These are phyloP conservation scores for Trichosurus vulpecula DNA, from an alignment of 2,797 vertebrate genomes.

Conservation along the genomic window DNA sequence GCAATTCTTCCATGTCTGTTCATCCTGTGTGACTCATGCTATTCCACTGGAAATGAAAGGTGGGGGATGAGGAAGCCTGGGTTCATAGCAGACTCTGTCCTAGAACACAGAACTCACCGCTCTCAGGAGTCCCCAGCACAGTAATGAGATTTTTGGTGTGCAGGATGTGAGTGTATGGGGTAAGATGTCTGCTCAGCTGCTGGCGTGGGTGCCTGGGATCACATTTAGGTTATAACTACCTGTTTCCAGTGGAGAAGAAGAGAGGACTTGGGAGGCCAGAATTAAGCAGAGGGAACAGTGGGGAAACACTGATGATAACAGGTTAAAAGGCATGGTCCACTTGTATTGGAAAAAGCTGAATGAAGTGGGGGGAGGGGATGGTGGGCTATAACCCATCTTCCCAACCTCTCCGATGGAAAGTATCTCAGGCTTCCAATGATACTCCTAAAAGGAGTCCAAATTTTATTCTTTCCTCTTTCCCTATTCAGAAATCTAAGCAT, in stretches of 20 bases:
- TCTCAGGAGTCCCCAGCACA: background rate
- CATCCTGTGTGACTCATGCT: too few species aligned
- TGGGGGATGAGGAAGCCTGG: fast-evolving
- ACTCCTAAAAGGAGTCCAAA: background rate
- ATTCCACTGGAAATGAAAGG: background rate
- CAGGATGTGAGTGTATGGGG: background rate
- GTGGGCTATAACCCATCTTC: background rate
- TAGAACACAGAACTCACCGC: background rate
- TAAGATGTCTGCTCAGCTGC: background rate
- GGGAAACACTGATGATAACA: background rate
- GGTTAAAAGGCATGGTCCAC: background rate
- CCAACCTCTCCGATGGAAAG: background rate
- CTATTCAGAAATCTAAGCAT: background rate
- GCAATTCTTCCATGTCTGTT: too few species aligned
- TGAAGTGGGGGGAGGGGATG: background rate
- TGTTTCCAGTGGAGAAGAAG: background rate
- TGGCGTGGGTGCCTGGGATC: background rate
- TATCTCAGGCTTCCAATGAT: background rate
- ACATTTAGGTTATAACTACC: background rate
- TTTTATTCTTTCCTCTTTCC: background rate
- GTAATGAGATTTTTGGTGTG: background rate
- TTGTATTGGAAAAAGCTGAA: background rate
- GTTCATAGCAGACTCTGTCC: background rate
- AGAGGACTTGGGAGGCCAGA: background rate
- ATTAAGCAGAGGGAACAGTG: background rate